Evolutionary conservation across 2,888 invertebrate species (phyloP).

Genomic region (Nezara viridula): DNA sequence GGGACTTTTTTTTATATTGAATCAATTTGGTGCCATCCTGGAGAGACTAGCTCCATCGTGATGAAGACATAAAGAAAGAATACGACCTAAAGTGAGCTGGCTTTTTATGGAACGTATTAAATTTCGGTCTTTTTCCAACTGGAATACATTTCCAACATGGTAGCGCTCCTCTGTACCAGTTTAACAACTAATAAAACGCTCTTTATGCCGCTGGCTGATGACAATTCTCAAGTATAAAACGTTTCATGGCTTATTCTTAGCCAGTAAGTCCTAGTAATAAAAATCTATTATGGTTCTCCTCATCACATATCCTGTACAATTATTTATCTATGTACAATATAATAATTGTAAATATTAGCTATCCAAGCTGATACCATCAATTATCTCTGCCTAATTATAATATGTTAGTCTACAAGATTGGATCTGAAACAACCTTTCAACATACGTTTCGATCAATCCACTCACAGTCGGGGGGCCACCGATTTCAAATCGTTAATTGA

Average conservation of each 20-base stretch:
- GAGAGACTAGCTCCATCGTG: neutral
- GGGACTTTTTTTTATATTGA: neutral
- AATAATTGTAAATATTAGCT: too few relatives aligned
- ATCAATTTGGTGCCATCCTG: neutral
- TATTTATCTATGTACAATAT: too few relatives aligned
- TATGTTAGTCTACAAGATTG: too few relatives aligned
- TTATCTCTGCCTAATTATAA: too few relatives aligned
- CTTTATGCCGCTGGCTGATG: neutral
- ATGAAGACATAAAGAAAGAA: neutral
- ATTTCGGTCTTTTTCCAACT: neutral
- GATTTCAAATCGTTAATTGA: too few relatives aligned
- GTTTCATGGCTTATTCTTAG: neutral
- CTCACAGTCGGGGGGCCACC: too few relatives aligned
- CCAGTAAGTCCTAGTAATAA: neutral
- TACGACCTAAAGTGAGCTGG: neutral
- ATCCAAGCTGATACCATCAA: too few relatives aligned
- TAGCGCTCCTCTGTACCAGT: neutral
- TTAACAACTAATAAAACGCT: neutral
- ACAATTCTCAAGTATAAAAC: neutral
- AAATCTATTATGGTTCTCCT: neutral
- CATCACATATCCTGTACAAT: neutral
- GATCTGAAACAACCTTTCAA: too few relatives aligned
- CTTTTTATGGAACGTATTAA: neutral
- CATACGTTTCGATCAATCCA: too few relatives aligned
- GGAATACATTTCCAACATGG: neutral